Percentiles rank a stretch among this genome's conserved stretches.
These are phyloP conservation scores for Chrysolina americana DNA, from an alignment of 2,888 invertebrate species.

Conservation along the genomic window DNA sequence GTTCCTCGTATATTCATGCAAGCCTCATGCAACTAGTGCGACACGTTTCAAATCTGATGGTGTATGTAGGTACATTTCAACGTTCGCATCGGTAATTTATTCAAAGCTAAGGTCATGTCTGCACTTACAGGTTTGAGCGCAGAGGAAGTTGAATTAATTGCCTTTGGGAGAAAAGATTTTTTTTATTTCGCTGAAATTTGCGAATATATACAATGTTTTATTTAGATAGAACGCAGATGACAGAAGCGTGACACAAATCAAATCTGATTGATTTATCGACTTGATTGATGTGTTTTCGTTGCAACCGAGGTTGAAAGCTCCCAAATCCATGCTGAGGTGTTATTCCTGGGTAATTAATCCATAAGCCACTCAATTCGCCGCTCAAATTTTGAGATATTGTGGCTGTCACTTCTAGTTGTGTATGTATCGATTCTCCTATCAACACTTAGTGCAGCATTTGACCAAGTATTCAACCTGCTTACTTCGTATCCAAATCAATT, in stretches of 20 bases:
- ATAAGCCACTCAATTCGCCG: slow-evolving; percentile 11
- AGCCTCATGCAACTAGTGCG: neutral
- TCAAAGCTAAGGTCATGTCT: slow-evolving; percentile 13
- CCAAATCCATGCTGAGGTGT: neutral
- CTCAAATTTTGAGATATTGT: neutral
- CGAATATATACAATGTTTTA: slow-evolving; percentile 7
- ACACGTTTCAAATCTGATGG: neutral
- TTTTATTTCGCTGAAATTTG: neutral
- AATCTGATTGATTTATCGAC: neutral
- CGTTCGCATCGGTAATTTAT: slow-evolving; percentile 9
- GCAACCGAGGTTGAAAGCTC: neutral
- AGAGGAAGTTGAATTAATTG: slow-evolving; percentile 9
- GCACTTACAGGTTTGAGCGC: neutral
- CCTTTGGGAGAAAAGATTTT: neutral
- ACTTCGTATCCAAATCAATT: slow-evolving; percentile 1
- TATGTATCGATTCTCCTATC: neutral
- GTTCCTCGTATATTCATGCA: no score
- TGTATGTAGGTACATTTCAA: slow-evolving; percentile 5
- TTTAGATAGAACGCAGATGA: neutral
- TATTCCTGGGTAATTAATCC: neutral
- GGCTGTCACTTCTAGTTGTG: neutral
- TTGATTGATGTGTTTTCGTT: slow-evolving; percentile 21
- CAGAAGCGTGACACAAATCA: neutral
- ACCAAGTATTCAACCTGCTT: neutral
- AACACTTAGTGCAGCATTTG: neutral